Evolutionary conservation across 2,113 vertebrate genomes (phyloP), one percentile per base, ranked within the genome.

Genomic region (Labrus mixtus): DNA sequence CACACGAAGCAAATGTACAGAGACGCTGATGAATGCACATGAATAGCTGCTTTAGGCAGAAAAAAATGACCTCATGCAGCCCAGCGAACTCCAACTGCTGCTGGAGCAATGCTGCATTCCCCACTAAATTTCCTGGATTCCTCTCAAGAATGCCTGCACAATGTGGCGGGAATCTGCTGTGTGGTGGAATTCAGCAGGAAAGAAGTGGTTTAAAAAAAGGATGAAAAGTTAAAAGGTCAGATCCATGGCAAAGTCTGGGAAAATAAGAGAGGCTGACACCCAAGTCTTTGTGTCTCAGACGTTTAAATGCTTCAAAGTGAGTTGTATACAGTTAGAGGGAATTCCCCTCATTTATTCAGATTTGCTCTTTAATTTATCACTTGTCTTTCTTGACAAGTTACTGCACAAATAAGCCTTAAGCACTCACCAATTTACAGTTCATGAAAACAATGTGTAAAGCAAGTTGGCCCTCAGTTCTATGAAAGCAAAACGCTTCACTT

Each of bases 121-220:
- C 55, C 15, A 12, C 58, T 57, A 50, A 78, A 91, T 83, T 33
- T 90, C 87, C 76, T 82, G 59, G 76, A 72, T 78, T 83, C 79
- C 77, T 29, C 41, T 70, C 78, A 55, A 61, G 64, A 84, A 84
- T 82, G 86, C 81, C 84, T 81, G 46, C 56, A 73, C 73, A 73
- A 62, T 58, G 76, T 74, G 74, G 74, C 20, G 39, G 76, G 84
- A 84, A 79, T 78, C 48, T 64, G 85, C 82, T 61, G 51, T 15
- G 60, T 68, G 73, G 20, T 7, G 41, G 58, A 75, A 17, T 78
- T 78, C 74, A 76, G 29, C 7, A 12, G 65, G 29, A 23, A 48
- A 77, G 20, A 79, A 45, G 36, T 9, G 1, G 37, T 50, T 68
- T 69, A 61, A 39, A 53, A 33, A 23, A 10, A 20, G 62, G 36